Evolutionary conservation across 2,888 invertebrate species (phyloP).

Genomic region (Odontothrips loti): DNA sequence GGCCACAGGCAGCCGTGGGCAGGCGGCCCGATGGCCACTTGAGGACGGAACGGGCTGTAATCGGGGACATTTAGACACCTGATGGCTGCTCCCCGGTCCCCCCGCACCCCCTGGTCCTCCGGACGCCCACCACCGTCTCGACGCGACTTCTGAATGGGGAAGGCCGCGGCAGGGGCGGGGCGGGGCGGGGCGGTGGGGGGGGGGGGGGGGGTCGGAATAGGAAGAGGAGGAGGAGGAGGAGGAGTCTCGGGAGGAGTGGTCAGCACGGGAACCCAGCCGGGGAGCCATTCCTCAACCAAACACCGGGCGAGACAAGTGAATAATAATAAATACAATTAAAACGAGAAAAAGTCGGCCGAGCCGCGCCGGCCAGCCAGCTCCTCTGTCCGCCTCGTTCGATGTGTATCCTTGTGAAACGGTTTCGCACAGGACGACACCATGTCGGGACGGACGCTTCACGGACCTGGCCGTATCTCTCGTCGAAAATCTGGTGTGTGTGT

Average conservation of each 20-base stretch:
- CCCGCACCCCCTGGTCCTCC: neutral
- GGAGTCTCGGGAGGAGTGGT: neutral
- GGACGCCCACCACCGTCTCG: neutral
- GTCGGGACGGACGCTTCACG: neutral
- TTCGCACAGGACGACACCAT: neutral
- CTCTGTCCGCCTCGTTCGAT: neutral
- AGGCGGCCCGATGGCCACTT: neutral
- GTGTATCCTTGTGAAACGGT: neutral
- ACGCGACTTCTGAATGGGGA: neutral
- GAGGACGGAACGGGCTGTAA: neutral
- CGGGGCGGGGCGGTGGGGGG: neutral
- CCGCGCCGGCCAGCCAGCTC: neutral
- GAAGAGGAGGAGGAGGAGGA: neutral
- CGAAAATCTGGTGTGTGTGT: neutral
- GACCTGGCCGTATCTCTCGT: neutral
- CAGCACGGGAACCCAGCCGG: neutral
- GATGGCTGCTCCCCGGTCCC: neutral
- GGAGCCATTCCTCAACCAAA: neutral
- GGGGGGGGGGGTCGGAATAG: neutral
- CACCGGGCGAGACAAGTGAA: neutral
- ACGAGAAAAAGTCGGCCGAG: no score
- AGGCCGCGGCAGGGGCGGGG: neutral
- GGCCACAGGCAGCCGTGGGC: slow-evolving; percentile 18
- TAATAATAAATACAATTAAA: neutral
- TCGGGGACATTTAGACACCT: slow-evolving; percentile 17